These are phyloP conservation scores for Hypercompe scribonia DNA, from an alignment of 2,888 invertebrate species.

Conservation along the genomic window DNA sequence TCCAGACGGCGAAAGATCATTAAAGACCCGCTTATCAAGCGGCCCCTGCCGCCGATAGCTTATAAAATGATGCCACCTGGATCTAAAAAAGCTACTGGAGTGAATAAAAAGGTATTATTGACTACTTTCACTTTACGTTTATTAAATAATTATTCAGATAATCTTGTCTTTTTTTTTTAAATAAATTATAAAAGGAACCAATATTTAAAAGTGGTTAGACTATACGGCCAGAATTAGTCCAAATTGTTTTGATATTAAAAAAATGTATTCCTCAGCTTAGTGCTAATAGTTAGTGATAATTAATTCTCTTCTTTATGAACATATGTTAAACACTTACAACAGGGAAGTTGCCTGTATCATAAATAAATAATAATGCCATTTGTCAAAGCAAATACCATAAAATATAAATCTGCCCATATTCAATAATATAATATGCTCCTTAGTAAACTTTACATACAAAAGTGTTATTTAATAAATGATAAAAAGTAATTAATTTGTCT, in stretches of 20 bases:
- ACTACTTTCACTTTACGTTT: conserved; percentile 13
- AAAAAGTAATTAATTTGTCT: too few species aligned
- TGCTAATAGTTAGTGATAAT: background rate
- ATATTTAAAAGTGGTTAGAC: background rate
- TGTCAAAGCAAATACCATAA: background rate
- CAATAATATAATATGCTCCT: too few species aligned
- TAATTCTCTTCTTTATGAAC: background rate
- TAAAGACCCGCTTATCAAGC: conserved; percentile 81
- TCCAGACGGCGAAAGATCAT: conserved; percentile 84
- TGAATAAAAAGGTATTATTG: conserved; percentile 72
- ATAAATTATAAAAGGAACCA: background rate
- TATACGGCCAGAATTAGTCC: background rate
- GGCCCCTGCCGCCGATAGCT: conserved; percentile 76
- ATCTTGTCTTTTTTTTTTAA: background rate
- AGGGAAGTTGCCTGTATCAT: too few species aligned
- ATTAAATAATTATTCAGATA: background rate
- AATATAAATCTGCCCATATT: too few species aligned
- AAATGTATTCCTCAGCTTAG: too few species aligned
- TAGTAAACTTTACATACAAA: too few species aligned
- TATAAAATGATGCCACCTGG: conserved; percentile 81
- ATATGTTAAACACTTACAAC: background rate
- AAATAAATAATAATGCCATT: too few species aligned
- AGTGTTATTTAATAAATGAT: too few species aligned
- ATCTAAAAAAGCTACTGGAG: conserved; percentile 73
- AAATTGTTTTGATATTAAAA: background rate